Evolutionary conservation across 2,113 vertebrate species (phyloP).

Genomic region (Scomber japonicus): DNA sequence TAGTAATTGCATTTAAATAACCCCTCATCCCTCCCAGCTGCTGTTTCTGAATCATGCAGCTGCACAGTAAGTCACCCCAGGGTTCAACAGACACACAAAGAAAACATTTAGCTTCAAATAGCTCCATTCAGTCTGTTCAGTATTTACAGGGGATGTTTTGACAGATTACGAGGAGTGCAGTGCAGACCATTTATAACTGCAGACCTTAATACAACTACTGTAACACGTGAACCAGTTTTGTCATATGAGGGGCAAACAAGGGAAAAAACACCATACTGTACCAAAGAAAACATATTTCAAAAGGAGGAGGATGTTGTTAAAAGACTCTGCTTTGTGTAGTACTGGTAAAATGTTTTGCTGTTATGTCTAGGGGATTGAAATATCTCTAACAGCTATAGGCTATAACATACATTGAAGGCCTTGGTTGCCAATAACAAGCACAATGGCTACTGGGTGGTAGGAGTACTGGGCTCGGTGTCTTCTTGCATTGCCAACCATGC

Average conservation of each 20-base stretch:
- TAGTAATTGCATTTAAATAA: not conserved
- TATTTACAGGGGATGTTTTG: not conserved
- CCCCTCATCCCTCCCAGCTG: not conserved
- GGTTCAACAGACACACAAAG: conserved; percentile 10
- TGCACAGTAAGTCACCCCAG: not conserved
- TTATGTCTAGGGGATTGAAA: too few relatives aligned
- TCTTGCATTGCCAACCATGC: too few relatives aligned
- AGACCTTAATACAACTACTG: not conserved
- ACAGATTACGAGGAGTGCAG: not conserved
- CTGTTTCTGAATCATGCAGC: not conserved
- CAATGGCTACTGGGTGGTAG: too few relatives aligned
- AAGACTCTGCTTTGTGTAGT: not conserved
- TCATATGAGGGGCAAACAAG: not conserved
- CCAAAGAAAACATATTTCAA: conserved; percentile 12
- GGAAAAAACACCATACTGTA: not conserved
- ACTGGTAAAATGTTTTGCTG: too few relatives aligned
- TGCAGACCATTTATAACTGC: not conserved
- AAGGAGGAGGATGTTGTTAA: not conserved
- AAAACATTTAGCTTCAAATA: conserved; percentile 14
- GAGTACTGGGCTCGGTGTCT: too few relatives aligned
- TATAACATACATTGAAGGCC: too few relatives aligned
- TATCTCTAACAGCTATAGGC: too few relatives aligned
- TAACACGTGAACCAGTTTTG: not conserved
- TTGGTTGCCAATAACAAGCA: too few relatives aligned
- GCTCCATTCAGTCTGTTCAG: not conserved